Conservation (phyloP, 2,888 invertebrate genomes). For the Campoletis raptor region DNA sequence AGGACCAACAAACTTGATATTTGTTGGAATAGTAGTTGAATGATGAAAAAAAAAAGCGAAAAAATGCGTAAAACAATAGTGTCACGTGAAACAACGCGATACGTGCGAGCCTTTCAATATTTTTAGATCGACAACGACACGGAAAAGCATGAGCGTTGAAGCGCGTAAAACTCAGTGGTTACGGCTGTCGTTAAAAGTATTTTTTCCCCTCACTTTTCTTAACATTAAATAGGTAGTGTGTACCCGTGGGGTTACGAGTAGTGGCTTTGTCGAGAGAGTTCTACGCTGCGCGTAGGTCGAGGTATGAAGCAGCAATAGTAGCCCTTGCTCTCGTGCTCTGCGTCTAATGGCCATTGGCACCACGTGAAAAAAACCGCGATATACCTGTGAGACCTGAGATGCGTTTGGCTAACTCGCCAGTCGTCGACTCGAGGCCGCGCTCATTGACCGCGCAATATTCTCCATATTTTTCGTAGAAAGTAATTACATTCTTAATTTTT, state of each 20-base stretch:
- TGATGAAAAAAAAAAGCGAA: background rate
- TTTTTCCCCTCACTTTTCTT: constrained; percentile 10
- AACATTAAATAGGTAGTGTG: background rate
- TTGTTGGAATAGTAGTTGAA: too few relatives aligned
- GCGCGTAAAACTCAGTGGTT: constrained; percentile 74
- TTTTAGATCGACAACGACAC: constrained; percentile 56
- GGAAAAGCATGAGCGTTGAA: constrained; percentile 69
- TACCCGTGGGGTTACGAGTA: constrained; percentile 20
- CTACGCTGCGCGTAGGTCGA: constrained; percentile 39
- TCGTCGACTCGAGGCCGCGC: constrained; percentile 73
- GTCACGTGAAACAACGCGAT: constrained; percentile 11
- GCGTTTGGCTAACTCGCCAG: constrained; percentile 73
- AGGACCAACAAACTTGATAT: too few relatives aligned
- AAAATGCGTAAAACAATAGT: constrained; percentile 18
- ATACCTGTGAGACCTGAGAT: constrained; percentile 75
- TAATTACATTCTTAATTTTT: background rate
- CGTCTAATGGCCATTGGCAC: constrained; percentile 75
- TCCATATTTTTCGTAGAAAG: background rate
- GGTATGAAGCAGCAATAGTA: constrained; percentile 49
- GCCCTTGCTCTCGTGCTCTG: constrained; percentile 62
- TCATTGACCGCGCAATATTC: constrained; percentile 66
- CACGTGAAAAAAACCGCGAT: constrained; percentile 70
- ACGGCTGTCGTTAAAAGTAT: constrained; percentile 14
- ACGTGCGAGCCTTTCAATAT: constrained; percentile 42
- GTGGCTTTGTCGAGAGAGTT: constrained; percentile 6